Conservation (phyloP, 1,140 invertebrate genomes). For the Drosophila seguyi region DNA sequence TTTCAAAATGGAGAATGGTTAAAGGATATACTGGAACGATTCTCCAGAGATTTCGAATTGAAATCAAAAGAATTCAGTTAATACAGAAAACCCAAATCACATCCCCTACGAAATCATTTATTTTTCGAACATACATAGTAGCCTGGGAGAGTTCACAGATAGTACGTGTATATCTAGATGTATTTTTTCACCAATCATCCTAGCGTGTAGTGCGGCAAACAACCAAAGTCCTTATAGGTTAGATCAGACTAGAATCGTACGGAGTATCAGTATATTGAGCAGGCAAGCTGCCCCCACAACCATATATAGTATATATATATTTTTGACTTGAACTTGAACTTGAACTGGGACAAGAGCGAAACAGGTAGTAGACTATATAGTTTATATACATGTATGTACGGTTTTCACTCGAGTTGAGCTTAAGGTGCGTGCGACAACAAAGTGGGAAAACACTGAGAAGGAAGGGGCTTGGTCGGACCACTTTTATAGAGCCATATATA, state of each 20-base stretch:
- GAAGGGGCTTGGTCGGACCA: constrained; percentile 46
- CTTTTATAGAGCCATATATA: constrained; percentile 72
- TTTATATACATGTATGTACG: constrained; percentile 49
- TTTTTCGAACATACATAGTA: constrained; percentile 44
- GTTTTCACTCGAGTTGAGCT: constrained; percentile 68
- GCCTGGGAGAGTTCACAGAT: constrained; percentile 17
- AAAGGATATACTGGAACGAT: not conserved
- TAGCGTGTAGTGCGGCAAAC: constrained; percentile 81
- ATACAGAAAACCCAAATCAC: not conserved
- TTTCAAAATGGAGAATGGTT: not conserved
- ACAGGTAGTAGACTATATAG: constrained; percentile 63
- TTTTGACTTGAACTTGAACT: constrained; percentile 68
- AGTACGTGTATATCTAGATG: constrained; percentile 65
- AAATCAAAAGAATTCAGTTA: constrained; percentile 9
- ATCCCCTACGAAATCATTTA: constrained; percentile 14
- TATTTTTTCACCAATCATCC: constrained; percentile 83
- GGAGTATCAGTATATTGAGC: constrained; percentile 47
- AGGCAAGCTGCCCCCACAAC: constrained; percentile 23
- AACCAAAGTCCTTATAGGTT: constrained; percentile 84
- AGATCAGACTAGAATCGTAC: constrained; percentile 53
- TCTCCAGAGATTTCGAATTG: not conserved
- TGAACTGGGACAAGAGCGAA: constrained; percentile 29
- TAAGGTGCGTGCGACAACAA: constrained; percentile 31
- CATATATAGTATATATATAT: constrained; percentile 42
- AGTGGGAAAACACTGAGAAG: not conserved